Percentiles rank a stretch among this genome's conserved stretches.
Conservation (phyloP, 2,113 vertebrate species). For the Sylvietta virens region DNA sequence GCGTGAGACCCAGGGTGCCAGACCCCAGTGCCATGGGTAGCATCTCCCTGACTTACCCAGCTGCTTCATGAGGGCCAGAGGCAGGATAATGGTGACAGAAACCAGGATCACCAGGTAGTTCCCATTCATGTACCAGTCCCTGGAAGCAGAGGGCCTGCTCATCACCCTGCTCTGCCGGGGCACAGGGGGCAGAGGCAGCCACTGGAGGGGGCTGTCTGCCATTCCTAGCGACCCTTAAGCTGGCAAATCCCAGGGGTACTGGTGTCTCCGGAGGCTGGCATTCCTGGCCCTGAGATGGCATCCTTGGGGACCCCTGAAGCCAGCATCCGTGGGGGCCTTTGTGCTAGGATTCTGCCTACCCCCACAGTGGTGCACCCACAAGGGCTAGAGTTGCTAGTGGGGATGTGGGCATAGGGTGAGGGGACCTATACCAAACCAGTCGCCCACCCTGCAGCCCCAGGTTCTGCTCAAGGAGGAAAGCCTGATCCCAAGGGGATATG, state of each 20-base stretch:
- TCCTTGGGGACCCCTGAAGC: neutral
- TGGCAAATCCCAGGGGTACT: neutral
- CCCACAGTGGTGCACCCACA: neutral
- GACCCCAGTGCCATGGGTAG: neutral
- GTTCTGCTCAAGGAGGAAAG: neutral
- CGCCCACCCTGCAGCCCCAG: accelerated
- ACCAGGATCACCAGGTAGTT: conserved; percentile 97
- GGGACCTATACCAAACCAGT: neutral
- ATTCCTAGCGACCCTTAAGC: neutral
- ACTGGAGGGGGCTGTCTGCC: accelerated
- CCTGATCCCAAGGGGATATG: conserved; percentile 30
- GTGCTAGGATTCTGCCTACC: neutral
- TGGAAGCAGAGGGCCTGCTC: conserved; percentile 54
- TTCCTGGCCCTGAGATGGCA: neutral
- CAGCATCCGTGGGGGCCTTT: neutral
- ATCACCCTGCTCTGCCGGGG: accelerated
- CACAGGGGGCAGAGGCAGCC: neutral
- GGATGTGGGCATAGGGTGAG: neutral
- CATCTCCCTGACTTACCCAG: conserved; percentile 79
- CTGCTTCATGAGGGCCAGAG: conserved; percentile 95
- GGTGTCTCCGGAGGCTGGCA: neutral
- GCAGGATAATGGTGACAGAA: conserved; percentile 83
- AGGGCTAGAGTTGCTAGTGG: neutral
- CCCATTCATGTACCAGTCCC: conserved; percentile 94
- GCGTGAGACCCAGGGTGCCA: accelerated